Evolutionary conservation across 2,113 vertebrate species (phyloP).

Genomic region (Istiophorus platypterus): DNA sequence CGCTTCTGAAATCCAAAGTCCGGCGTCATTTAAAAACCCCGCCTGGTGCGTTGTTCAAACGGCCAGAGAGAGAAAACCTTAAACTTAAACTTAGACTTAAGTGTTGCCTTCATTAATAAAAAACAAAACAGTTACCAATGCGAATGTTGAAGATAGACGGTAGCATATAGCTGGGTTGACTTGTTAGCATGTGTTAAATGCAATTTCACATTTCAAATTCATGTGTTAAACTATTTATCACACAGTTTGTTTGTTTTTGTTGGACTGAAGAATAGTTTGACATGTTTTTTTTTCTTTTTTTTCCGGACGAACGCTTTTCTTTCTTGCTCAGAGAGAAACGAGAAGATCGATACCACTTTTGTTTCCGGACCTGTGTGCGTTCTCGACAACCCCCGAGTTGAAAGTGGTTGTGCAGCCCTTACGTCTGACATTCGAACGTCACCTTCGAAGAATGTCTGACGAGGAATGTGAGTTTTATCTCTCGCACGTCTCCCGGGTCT

Average conservation of each 20-base stretch:
- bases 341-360: neutral
- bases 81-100: too few relatives aligned
- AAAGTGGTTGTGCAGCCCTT: neutral
- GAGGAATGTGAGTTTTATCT: too few relatives aligned
- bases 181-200: constrained; percentile 11
- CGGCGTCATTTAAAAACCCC: constrained; percentile 7
- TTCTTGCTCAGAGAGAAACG: neutral
- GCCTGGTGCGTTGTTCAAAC: neutral
- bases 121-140: constrained; percentile 9
- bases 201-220: neutral
- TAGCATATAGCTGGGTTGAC: constrained; percentile 2
- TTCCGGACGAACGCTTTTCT: neutral
- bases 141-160: constrained; percentile 5
- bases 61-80: neutral
- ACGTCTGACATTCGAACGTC: neutral
- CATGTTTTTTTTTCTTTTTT: too few relatives aligned
- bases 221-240: neutral
- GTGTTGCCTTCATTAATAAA: neutral
- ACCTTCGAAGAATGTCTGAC: neutral
- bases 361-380: neutral
- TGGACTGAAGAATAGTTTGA: neutral
- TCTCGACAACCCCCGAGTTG: neutral
- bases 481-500: neutral
- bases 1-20: neutral
- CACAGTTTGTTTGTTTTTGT: neutral